Base-by-base conservation (phyloP, 2,888 invertebrate species). In the Cantharis lateralis region DNA sequence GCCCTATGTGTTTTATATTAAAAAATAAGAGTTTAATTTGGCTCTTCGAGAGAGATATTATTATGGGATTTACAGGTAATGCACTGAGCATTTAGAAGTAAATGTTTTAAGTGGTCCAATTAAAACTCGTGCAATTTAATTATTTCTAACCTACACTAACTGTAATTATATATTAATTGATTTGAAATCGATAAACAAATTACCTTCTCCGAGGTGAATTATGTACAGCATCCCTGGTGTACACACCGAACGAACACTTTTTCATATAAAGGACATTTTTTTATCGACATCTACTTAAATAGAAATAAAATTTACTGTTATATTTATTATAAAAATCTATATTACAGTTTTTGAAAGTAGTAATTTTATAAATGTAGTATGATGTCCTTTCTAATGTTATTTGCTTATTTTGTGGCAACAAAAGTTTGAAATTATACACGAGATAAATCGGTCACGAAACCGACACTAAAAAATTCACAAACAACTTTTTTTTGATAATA, bases 371-470 rank as follows among this genome's bases (percentile, higher is more conserved):
- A 32, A 48, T 48, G 48, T 48, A 48, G 48, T 48, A 48, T 48
- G 48, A 48, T 48, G 48, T 48, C 48, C 48, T 48, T 48, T 48
- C 48, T 48, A 48, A 48, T 48, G 48, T 48, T 48, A 48, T 48
- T 48, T 48, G 64, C 24, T 66, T 66, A 66, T 20, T 66, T 66
- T 66, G 64, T 66, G 64, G 64, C 24, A 66, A 66, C 15, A 66
- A 66, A 66, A 66, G 63, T 71, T 26, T 71, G 13, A 64, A 71
- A 64, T 28, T 48, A 70, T 48, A 70, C 32, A 48, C 13, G 48
- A 71, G 16, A 24, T 28, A 63, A 63, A 62, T 62, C 70, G 26
- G 71, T 71, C 63, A 71, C 63, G 71, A 71, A 62, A 24, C 13
- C 18, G 18, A 48, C 10, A 28, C 28, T 20, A 16, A 71, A 71